Evolutionary conservation across 1,140 invertebrate species (phyloP).

Genomic region (Cylas formicarius): DNA sequence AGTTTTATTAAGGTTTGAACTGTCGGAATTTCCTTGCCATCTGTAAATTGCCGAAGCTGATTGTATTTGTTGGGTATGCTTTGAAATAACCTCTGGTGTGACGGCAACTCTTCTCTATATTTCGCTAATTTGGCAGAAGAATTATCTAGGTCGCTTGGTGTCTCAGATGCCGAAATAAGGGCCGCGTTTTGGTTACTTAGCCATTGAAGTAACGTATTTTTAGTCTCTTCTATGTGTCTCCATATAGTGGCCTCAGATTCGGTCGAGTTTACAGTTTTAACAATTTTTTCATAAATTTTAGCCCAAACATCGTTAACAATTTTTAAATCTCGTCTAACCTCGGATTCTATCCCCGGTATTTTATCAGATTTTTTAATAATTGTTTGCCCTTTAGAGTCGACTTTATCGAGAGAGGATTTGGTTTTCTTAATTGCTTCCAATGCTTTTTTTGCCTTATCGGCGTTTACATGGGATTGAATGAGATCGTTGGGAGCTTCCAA

Average conservation of each 20-base stretch:
- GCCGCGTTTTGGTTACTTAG: constrained; percentile 69
- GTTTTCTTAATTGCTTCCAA: constrained; percentile 66
- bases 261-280: constrained; percentile 64
- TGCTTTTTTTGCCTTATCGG: constrained; percentile 68
- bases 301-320: constrained; percentile 66
- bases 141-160: constrained; percentile 70
- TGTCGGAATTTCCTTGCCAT: constrained; percentile 60
- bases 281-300: constrained; percentile 59
- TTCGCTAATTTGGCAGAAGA: constrained; percentile 68
- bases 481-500: constrained; percentile 58
- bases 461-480: constrained; percentile 53
- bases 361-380: constrained; percentile 65
- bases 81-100: constrained; percentile 65
- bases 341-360: constrained; percentile 64
- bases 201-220: constrained; percentile 78
- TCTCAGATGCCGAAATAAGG: constrained; percentile 64
- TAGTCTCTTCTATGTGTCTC: constrained; percentile 83
- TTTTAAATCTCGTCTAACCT: constrained; percentile 57
- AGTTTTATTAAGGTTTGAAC: constrained; percentile 61
- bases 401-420: constrained; percentile 65
- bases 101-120: constrained; percentile 79
- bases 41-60: constrained; percentile 73
- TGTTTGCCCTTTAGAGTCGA: constrained; percentile 64
- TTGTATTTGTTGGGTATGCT: constrained; percentile 71
- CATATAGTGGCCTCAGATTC: constrained; percentile 85